phyloP scores from a whole-genome alignment of 2,113 vertebrate genomes.

The Gallinago media region DNA sequence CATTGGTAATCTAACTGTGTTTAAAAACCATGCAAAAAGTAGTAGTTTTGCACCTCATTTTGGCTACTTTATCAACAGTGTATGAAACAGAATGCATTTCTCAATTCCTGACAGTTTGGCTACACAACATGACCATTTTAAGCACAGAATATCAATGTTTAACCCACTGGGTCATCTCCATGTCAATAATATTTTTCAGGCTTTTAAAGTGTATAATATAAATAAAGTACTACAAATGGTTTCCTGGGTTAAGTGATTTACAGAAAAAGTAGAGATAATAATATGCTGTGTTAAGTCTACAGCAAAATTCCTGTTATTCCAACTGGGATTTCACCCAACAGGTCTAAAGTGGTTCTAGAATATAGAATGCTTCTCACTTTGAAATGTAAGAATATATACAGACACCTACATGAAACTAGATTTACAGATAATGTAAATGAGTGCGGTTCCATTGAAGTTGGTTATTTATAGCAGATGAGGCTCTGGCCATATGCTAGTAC shows the following conservation, averaged over 20 bases:
- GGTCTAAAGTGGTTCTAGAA: background rate
- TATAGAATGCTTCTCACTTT: background rate
- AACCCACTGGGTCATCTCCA: background rate
- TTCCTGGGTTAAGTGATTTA: background rate
- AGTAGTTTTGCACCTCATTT: background rate
- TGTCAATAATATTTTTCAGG: slow-evolving; percentile 1
- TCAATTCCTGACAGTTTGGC: background rate
- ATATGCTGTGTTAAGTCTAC: background rate
- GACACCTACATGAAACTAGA: background rate
- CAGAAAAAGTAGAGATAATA: background rate
- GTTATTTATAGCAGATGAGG: background rate
- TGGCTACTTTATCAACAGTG: background rate
- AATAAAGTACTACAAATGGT: background rate
- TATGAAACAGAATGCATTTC: background rate
- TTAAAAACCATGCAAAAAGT: background rate
- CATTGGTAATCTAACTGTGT: background rate
- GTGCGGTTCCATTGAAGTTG: background rate
- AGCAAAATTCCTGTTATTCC: background rate
- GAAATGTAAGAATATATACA: background rate
- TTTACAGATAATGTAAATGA: background rate
- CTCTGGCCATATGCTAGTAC: background rate
- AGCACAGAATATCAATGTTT: background rate
- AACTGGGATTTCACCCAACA: background rate
- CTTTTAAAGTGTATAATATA: background rate
- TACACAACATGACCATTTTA: background rate